These are phyloP conservation scores for Scopus umbretta DNA, from an alignment of 2,113 vertebrate species.

Conservation along the genomic window DNA sequence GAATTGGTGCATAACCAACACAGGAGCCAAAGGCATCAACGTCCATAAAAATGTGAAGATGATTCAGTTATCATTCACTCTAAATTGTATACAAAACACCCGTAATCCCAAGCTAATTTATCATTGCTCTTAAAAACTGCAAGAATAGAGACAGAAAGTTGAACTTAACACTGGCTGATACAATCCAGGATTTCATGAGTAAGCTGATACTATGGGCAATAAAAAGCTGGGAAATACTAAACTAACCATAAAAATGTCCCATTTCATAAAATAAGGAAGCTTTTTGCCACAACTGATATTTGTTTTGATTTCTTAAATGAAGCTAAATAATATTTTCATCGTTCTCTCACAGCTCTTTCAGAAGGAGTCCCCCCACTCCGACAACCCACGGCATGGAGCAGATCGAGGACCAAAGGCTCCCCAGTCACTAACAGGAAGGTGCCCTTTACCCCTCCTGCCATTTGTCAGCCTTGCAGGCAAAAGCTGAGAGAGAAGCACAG, in stretches of 20 bases:
- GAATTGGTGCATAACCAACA: not conserved
- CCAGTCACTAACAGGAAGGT: slow-evolving; percentile 54
- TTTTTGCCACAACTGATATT: not conserved
- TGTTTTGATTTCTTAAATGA: not conserved
- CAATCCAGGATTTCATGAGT: not conserved
- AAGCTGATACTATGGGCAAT: not conserved
- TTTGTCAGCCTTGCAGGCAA: slow-evolving; percentile 65
- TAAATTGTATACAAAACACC: not conserved
- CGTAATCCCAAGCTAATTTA: not conserved
- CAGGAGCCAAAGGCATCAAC: not conserved
- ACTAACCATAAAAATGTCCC: not conserved
- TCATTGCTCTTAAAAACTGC: not conserved
- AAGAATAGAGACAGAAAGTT: not conserved
- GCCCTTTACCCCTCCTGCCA: slow-evolving; percentile 56
- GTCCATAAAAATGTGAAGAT: not conserved
- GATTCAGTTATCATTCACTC: not conserved
- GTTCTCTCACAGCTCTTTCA: not conserved
- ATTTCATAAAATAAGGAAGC: not conserved
- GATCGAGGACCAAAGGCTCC: not conserved
- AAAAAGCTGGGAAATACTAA: not conserved
- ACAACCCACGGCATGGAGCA: not conserved
- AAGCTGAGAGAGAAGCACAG: slow-evolving; percentile 59
- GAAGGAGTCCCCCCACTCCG: not conserved
- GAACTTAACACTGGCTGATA: not conserved
- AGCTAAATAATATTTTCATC: not conserved